Evolutionary conservation across 2,888 invertebrate genomes (phyloP), one percentile per base, ranked within the genome.

Genomic region (Cerceris ruficornis): DNA sequence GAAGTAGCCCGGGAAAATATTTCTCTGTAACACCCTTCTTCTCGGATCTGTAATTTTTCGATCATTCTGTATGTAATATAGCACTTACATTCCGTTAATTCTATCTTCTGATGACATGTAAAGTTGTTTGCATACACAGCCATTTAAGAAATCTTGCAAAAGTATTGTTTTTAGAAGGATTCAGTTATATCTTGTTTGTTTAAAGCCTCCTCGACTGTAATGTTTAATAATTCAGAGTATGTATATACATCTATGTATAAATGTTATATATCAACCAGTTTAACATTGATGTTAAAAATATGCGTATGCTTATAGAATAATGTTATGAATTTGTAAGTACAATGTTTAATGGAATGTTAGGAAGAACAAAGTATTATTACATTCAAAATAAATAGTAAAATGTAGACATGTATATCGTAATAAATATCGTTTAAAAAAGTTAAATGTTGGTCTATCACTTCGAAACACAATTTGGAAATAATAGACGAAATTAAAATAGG

Each of bases 31-130:
- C 2, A 2, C 28, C 28, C 28, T 28, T 28, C 4, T 2, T 28
- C 28, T 28, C 4, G 28, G 28, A 28, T 2, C 28, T 28, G 28
- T 28, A 2, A 28, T 28, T 28, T 28, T 28, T 28, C 4, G 28
- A 28, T 28, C 28, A 28, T 28, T 28, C 2, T 28, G 4, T 14
- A 42, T 70, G 50, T 50, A 50, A 50, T n/a, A 50, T 6, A n/a
- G 7, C 4, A 50, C n/a, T 50, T 50, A 85, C 88, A 88, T 88
- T 88, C 86, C 86, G 82, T 83, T 78, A 42, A 55, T 71, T 59
- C 42, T 59, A 11, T 50, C 28, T 73, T 58, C n/a, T 52, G 49
- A 59, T 66, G n/a, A 69, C 68, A 52, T 52, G 72, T 13, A n/a
- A 7, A 8, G 15, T 61, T 61, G 69, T 66, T 57, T 54, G 13